phyloP scores from a whole-genome alignment of 2,113 vertebrate species.

The Phocoena phocoena region DNA sequence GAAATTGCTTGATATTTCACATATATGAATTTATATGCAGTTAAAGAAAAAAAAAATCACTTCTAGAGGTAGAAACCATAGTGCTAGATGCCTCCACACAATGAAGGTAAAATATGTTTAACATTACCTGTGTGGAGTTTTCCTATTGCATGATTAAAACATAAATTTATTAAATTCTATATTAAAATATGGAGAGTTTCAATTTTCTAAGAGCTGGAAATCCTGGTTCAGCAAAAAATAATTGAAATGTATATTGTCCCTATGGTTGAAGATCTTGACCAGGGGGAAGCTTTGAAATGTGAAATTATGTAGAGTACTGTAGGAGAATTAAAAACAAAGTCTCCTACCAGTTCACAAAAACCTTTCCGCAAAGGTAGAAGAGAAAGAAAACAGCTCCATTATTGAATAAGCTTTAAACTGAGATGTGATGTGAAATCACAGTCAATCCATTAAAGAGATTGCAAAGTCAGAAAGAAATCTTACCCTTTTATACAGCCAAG shows the following conservation, averaged over 20 bases:
- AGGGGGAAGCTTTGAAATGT: background rate
- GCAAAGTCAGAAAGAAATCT: background rate
- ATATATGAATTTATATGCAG: background rate
- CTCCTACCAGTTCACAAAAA: background rate
- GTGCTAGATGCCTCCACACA: background rate
- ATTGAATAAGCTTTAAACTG: background rate
- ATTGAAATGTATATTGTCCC: background rate
- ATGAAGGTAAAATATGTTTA: background rate
- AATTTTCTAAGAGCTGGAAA: background rate
- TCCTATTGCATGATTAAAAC: background rate
- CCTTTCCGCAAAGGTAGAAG: background rate
- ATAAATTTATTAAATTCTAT: background rate
- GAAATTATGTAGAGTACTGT: background rate
- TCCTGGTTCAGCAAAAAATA: background rate
- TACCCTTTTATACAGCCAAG: background rate
- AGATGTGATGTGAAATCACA: background rate
- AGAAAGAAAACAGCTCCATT: background rate
- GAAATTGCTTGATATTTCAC: background rate
- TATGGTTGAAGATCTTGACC: background rate
- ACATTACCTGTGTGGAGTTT: background rate
- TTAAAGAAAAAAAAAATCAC: background rate
- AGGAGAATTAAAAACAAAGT: background rate
- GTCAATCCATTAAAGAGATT: background rate
- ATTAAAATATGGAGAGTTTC: background rate
- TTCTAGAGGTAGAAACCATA: rapidly evolving